Percentiles rank a stretch among this genome's conserved stretches.
Evolutionary conservation across 2,888 invertebrate genomes (phyloP).

Genomic region (Drosophila meridiana): DNA sequence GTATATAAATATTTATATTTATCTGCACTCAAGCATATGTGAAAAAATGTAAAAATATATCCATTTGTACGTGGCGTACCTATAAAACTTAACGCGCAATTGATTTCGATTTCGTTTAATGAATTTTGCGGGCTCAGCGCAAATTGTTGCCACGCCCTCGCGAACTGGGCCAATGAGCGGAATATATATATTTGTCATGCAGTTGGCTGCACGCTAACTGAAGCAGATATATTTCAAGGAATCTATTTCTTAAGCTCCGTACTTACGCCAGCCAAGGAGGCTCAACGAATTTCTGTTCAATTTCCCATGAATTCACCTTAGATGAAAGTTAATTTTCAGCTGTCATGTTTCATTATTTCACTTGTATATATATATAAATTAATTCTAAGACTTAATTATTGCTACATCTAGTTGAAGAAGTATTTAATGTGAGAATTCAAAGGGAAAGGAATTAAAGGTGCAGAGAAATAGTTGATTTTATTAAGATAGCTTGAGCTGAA

Average conservation of each 20-base stretch:
- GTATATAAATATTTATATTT: not conserved
- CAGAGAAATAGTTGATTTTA: not conserved
- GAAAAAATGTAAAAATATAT: constrained; percentile 13
- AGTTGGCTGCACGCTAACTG: constrained; percentile 8
- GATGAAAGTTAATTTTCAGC: not conserved
- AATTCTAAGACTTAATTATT: not conserved
- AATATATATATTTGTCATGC: constrained; percentile 21
- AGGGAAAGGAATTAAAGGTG: too few species aligned
- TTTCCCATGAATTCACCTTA: not conserved
- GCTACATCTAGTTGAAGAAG: not conserved
- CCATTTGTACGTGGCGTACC: constrained; percentile 18
- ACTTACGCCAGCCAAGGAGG: not conserved
- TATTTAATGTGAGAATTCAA: not conserved
- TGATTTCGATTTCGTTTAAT: constrained; percentile 72
- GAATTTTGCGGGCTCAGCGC: constrained; percentile 58
- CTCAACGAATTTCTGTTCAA: not conserved
- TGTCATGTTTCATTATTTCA: not conserved
- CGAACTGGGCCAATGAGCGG: constrained; percentile 21
- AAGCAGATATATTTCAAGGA: constrained; percentile 4
- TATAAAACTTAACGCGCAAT: constrained; percentile 63
- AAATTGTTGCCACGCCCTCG: constrained; percentile 43
- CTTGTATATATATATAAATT: too few species aligned
- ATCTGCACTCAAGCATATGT: constrained; percentile 11
- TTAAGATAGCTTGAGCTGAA: not conserved
- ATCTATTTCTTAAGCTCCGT: not conserved